Percentiles rank a stretch among this genome's conserved stretches.
phyloP scores from a whole-genome alignment of 2,113 vertebrate species.

The Leucopsar rothschildi region DNA sequence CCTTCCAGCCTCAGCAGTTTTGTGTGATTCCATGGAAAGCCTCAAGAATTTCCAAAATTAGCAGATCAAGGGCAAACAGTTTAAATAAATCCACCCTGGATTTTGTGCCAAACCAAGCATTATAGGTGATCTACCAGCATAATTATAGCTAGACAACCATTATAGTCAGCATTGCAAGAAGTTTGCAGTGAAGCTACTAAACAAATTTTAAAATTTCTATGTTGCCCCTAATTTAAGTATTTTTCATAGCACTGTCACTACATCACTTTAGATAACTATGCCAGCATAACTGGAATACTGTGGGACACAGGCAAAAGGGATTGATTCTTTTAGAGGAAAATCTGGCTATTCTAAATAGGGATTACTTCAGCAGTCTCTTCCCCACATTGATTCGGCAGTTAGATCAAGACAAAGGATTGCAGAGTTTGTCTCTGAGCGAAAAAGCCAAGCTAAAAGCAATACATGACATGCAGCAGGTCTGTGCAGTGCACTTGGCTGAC shows the following conservation, averaged over 20 bases:
- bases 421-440: not conserved
- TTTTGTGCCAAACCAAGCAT: not conserved
- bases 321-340: not conserved
- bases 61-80: not conserved
- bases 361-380: not conserved
- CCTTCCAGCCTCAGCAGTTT: not conserved
- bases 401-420: not conserved
- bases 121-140: not conserved
- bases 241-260: not conserved
- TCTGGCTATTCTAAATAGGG: not conserved
- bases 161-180: not conserved
- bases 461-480: accelerated
- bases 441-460: not conserved
- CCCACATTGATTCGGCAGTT: not conserved
- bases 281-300: not conserved
- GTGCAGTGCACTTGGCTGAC: not conserved
- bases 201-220: not conserved
- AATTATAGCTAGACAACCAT: not conserved
- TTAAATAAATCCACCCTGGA: not conserved
- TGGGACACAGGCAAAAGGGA: not conserved
- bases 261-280: not conserved
- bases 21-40: not conserved
- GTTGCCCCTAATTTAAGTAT: not conserved
- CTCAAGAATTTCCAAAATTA: not conserved
- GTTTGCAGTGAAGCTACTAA: not conserved